Conservation (phyloP, 2,888 invertebrate species). For the Apodemia zela region DNA sequence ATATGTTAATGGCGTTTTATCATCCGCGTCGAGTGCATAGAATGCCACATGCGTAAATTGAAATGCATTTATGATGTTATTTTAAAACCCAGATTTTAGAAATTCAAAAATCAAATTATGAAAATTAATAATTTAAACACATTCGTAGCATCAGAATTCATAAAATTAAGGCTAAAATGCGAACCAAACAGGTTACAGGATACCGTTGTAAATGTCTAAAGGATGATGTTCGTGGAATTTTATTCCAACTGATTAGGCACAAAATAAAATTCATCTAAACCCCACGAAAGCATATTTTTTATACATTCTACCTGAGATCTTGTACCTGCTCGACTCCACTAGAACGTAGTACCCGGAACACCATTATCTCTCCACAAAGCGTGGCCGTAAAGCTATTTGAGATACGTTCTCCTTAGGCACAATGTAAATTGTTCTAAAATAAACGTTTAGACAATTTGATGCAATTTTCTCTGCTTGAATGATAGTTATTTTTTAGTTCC, state of each 20-base stretch:
- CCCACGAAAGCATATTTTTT: constrained; percentile 5
- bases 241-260: constrained; percentile 11
- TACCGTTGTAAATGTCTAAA: background rate
- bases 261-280: constrained; percentile 1
- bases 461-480: constrained; percentile 28
- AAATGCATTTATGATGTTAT: too few species aligned
- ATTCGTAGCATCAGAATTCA: background rate
- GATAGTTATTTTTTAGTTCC: constrained; percentile 24
- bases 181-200: constrained; percentile 4
- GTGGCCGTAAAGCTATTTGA: constrained; percentile 49
- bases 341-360: constrained; percentile 57
- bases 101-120: too few species aligned
- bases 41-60: too few species aligned
- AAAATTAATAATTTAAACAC: too few species aligned
- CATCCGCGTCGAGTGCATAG: too few species aligned
- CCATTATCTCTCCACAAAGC: constrained; percentile 65
- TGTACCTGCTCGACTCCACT: constrained; percentile 54
- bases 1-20: too few species aligned
- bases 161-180: background rate
- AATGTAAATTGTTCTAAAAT: constrained; percentile 39
- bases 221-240: constrained; percentile 4
- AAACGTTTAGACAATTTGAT: constrained; percentile 38
- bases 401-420: constrained; percentile 23
- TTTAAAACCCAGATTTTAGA: too few species aligned
- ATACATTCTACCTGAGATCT: constrained; percentile 42